Evolutionary conservation across 2,797 vertebrate genomes (phyloP).

Genomic region (Liasis olivaceus): DNA sequence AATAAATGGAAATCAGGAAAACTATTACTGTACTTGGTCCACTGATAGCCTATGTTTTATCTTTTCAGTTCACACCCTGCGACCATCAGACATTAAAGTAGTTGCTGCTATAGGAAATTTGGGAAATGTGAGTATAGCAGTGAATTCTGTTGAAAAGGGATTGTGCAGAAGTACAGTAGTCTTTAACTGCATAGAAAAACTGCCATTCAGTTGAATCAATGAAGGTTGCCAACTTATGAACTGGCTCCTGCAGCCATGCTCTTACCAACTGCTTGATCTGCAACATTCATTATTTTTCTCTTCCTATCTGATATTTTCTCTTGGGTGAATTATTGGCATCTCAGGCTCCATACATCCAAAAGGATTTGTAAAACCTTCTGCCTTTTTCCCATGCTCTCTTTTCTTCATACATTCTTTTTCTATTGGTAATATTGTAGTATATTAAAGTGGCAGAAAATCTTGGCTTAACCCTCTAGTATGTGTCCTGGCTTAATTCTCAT

Average conservation of each 20-base stretch:
- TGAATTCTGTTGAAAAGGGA: background rate
- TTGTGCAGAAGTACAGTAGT: background rate
- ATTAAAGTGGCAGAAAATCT: background rate
- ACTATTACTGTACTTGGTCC: background rate
- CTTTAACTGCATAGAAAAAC: background rate
- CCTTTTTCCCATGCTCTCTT: background rate
- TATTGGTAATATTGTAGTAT: background rate
- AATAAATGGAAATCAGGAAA: background rate
- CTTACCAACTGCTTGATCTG: background rate
- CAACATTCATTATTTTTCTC: background rate
- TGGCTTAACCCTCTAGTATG: background rate
- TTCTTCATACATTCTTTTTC: background rate
- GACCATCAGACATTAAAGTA: conserved; percentile 72
- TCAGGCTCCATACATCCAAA: background rate
- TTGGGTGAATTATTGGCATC: background rate
- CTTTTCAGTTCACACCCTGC: conserved; percentile 74
- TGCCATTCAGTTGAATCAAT: background rate
- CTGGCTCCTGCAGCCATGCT: background rate
- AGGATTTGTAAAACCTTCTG: background rate
- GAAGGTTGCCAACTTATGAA: background rate
- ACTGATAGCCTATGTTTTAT: conserved; percentile 27
- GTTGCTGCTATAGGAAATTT: conserved; percentile 70
- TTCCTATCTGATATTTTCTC: background rate
- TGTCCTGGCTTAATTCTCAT: background rate
- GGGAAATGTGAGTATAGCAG: conserved; percentile 68